These are phyloP conservation scores for Notothenia coriiceps DNA, from an alignment of 2,113 vertebrate species.

Conservation along the genomic window DNA sequence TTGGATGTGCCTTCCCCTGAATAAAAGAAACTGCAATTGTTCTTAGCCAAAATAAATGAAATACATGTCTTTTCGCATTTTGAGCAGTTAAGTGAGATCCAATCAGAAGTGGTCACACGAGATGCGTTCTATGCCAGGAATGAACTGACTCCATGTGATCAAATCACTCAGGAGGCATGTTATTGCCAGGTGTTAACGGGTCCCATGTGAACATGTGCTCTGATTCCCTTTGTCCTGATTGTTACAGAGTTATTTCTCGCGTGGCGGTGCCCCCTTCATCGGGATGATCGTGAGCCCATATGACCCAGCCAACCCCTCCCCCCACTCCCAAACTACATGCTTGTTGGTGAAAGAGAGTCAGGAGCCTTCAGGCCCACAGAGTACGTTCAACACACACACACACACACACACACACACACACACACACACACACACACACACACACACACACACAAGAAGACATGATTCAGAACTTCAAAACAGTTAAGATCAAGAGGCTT, in stretches of 20 bases:
- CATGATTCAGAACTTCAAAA: neutral
- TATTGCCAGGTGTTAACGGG: neutral
- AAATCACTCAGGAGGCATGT: neutral
- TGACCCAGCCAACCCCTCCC: constrained; percentile 92
- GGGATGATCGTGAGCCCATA: constrained; percentile 99
- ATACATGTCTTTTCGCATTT: too few relatives aligned
- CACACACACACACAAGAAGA: neutral
- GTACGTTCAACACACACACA: constrained; percentile 82
- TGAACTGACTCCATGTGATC: too few relatives aligned
- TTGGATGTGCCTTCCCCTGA: too few relatives aligned
- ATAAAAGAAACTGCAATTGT: too few relatives aligned
- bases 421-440: constrained; percentile 2
- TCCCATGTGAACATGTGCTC: neutral
- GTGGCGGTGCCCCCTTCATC: constrained; percentile 96
- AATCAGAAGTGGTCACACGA: too few relatives aligned
- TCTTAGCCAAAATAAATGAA: too few relatives aligned
- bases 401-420: neutral
- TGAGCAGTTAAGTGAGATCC: too few relatives aligned
- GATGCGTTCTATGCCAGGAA: too few relatives aligned
- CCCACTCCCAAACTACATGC: constrained; percentile 95
- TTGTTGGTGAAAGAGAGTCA: constrained; percentile 92
- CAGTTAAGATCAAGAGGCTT: constrained; percentile 30
- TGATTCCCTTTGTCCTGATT: constrained; percentile 4
- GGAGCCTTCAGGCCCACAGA: constrained; percentile 87
- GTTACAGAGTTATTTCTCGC: constrained; percentile 95